Evolutionary conservation across 2,113 vertebrate species (phyloP), one percentile per base, ranked within the genome.

Genomic region (Chascanopsetta lugubris): DNA sequence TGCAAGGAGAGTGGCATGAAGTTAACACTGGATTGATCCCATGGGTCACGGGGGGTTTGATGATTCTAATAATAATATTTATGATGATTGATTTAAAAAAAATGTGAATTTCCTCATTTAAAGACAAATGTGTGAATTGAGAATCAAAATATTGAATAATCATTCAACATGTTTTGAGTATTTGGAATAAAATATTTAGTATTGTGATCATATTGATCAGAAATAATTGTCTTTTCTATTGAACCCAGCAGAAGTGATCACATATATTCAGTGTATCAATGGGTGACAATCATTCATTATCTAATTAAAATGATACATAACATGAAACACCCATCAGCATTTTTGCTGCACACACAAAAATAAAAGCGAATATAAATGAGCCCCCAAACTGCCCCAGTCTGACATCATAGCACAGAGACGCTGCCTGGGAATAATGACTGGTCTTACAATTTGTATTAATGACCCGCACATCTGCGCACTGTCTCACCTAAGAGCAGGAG

Each of bases 401-500:
- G 27, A 59, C 5, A 21, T 20, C 20, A 21, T 15, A 11, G 1
- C 46, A 50, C 3, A 63, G 6, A 46, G 7, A 25, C 18, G 6
- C 12, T 17, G 20, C n/a, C 29, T 24, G 18, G 11, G 10, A 49
- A n/a, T 34, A 27, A 43, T 29, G 32, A 56, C 18, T 21, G 6
- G 17, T 49, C n/a, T 38, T 11, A 49, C 3, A 57, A 46, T 20
- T 1, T 1, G 27, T 24, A 2, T 51, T 6, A 8, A 17, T 9
- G 11, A 56, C 6, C 8, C 24, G 29, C 2, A 51, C 18, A 26
- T 43, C 8, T 15, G n/a, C 29, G 24, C 38, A 65, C 15, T 46
- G 1, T 78, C 90, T 90, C 82, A 91, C 90, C 90, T 84, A 88
- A 34, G 61, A 87, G 77, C 71, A 89, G 86, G 18, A 86, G 63